Conservation (phyloP, 2,888 invertebrate species). For the Agrochola circellaris region DNA sequence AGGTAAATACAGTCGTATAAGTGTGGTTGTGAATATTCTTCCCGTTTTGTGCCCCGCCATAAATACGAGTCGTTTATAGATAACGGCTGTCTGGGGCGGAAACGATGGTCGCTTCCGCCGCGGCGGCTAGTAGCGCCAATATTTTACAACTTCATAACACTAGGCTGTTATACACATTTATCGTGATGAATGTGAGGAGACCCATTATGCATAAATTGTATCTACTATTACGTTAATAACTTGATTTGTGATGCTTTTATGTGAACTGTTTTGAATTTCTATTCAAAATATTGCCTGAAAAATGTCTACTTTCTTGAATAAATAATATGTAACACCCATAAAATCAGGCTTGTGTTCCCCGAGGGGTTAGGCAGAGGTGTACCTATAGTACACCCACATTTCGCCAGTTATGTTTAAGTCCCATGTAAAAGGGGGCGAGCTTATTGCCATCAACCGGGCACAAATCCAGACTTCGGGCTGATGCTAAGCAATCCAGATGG, state of each 20-base stretch:
- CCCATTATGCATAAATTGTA: constrained; percentile 13
- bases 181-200: constrained; percentile 6
- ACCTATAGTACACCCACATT: too few species aligned
- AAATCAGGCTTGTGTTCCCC: too few species aligned
- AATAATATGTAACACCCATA: too few species aligned
- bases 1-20: constrained; percentile 16
- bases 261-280: not conserved
- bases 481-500: too few species aligned
- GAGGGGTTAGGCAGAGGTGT: too few species aligned
- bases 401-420: too few species aligned
- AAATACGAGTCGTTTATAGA: constrained; percentile 67
- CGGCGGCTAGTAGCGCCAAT: constrained; percentile 46
- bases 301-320: not conserved
- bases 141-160: constrained; percentile 66
- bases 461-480: too few species aligned
- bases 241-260: constrained; percentile 12
- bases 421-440: too few species aligned
- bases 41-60: constrained; percentile 42
- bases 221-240: constrained; percentile 8
- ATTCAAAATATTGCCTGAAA: not conserved
- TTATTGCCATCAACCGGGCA: too few species aligned
- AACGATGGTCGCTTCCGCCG: constrained; percentile 69
- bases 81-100: constrained; percentile 72
- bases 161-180: constrained; percentile 55
- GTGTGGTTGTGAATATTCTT: constrained; percentile 40